Conservation (phyloP, 2,888 invertebrate species). For the Spodoptera picta region DNA sequence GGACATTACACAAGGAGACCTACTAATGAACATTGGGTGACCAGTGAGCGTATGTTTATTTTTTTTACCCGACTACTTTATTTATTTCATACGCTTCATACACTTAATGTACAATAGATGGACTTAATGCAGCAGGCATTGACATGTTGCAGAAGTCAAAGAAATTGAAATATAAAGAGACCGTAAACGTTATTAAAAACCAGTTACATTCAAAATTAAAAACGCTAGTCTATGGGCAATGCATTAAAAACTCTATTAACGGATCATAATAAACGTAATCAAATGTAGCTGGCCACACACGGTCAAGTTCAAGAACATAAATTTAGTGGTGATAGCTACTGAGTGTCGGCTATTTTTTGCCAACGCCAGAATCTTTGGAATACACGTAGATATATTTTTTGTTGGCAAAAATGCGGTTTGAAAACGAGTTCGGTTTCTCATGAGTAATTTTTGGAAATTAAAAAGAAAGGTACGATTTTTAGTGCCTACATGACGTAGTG, state of each 20-base stretch:
- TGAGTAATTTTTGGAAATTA: conserved; percentile 23
- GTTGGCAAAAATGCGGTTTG: conserved; percentile 70
- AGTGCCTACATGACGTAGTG: neutral
- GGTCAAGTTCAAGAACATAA: conserved; percentile 30
- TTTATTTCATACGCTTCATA: no score
- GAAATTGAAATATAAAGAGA: no score
- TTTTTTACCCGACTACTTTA: no score
- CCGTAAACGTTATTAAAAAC: no score
- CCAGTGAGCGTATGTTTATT: no score
- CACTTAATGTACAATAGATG: no score
- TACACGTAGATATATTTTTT: conserved; percentile 62
- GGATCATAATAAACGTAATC: conserved; percentile 22
- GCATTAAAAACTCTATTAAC: conserved; percentile 16
- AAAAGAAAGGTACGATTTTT: conserved; percentile 33
- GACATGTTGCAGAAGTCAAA: no score
- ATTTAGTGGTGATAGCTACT: conserved; percentile 41
- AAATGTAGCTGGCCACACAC: conserved; percentile 21
- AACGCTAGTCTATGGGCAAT: neutral
- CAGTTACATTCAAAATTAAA: conserved; percentile 1
- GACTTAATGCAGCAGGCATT: no score
- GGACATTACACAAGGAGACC: no score
- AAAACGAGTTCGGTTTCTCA: conserved; percentile 59
- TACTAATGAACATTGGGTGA: no score
- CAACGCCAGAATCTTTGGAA: conserved; percentile 34
- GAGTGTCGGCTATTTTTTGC: conserved; percentile 61